These are phyloP conservation scores for Agrilus biguttatus DNA, from an alignment of 2,888 invertebrate species.

Conservation along the genomic window DNA sequence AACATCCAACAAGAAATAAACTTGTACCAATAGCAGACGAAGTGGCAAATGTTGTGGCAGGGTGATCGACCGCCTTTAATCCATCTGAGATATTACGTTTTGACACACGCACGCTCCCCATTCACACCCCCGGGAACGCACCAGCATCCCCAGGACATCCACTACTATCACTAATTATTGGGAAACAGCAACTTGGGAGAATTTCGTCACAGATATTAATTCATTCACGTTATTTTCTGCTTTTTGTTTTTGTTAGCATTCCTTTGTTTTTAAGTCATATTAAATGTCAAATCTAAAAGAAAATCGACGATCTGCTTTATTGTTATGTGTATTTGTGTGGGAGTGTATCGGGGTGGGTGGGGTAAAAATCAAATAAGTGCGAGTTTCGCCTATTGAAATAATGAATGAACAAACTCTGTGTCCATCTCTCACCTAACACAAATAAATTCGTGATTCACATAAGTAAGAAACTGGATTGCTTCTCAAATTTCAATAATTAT, in stretches of 20 bases:
- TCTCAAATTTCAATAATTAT: too few species aligned
- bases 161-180: slow-evolving; percentile 31
- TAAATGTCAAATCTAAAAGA: too few species aligned
- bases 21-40: slow-evolving; percentile 13
- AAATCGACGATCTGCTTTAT: too few species aligned
- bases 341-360: too few species aligned
- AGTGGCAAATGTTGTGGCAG: slow-evolving; percentile 25
- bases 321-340: too few species aligned
- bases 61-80: slow-evolving; percentile 29
- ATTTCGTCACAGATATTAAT: slow-evolving; percentile 3
- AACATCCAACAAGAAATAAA: too few species aligned
- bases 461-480: too few species aligned
- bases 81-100: slow-evolving; percentile 6
- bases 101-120: slow-evolving; percentile 7
- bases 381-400: too few species aligned
- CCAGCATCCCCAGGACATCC: slow-evolving; percentile 14
- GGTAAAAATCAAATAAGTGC: too few species aligned
- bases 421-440: too few species aligned
- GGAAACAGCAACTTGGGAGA: slow-evolving; percentile 28
- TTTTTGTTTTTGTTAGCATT: background rate
- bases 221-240: background rate
- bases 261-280: too few species aligned
- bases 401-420: slow-evolving; percentile 3
- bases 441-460: too few species aligned
- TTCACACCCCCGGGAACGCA: background rate